Base-by-base conservation (phyloP, 2,113 vertebrate genomes). In the Petrocephalus zakoni region DNA sequence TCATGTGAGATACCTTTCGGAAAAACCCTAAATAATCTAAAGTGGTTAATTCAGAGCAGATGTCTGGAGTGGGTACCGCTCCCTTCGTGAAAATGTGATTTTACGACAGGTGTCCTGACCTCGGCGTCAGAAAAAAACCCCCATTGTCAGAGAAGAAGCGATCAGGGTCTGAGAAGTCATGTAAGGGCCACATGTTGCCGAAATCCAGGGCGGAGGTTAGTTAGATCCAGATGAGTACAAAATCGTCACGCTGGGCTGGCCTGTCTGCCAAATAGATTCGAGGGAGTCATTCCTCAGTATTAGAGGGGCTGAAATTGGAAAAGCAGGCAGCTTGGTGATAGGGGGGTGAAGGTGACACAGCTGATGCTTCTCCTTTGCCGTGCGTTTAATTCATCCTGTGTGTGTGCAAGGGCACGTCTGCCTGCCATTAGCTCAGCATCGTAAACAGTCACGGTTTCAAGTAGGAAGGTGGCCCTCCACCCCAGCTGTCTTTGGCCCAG, bases 261-360 rank as follows among this genome's bases (percentile, higher is more conserved):
- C 52, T 56, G 22, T 49, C 82, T 85, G 46, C 82, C 46, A 85
- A 52, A 49, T 3, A 51, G 46, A 49, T 52, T 34, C 17, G 25
- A 13, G 15, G 52, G 52, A 86, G 52, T 5, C 29, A 53, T 85
- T 53, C 83, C 10, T 86, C 34, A 37, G 53, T 46, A 2, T 86
- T 22, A 64, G 56, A 15, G 29, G 6, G 25, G 29, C 52, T 13
- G 9, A 17, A 85, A 85, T 25, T 25, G 82, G 81, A 83, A 49
- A 29, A 29, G 82, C 47, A 29, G 53, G 25, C 11, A 1, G 47
- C 51, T 15, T 22, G 25, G 61, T 53, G 25, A 19, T 78, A 4
- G n/a, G 64, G 49, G 51, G 87, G 64, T 75, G 87, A 78, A 78
- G 87, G 64, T 88, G 64, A 88, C 87, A 72, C 64, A 42, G 87